phyloP scores from a whole-genome alignment of 2,888 invertebrate species.

The Melinopterus prodromus region DNA sequence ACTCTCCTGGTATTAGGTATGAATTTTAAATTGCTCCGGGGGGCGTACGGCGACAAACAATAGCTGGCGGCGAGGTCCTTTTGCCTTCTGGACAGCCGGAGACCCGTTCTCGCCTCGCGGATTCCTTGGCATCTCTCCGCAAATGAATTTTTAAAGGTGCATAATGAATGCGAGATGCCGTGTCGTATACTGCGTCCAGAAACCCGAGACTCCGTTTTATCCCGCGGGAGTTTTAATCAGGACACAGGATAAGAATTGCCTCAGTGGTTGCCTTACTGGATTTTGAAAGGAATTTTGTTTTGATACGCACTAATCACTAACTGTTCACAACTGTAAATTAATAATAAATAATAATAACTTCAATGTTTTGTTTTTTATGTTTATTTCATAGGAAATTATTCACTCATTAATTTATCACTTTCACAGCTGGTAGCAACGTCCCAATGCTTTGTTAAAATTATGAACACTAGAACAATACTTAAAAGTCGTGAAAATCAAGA shows the following conservation, averaged over 20 bases:
- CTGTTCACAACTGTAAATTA: too few relatives aligned
- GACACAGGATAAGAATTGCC: not conserved
- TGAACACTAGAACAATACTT: too few relatives aligned
- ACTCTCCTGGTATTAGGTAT: not conserved
- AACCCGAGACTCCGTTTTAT: not conserved
- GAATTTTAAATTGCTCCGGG: not conserved
- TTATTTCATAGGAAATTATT: too few relatives aligned
- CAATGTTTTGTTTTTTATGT: too few relatives aligned
- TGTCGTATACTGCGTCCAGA: not conserved
- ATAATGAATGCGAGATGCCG: not conserved
- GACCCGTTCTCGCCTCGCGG: not conserved
- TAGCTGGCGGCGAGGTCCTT: not conserved
- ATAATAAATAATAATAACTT: too few relatives aligned
- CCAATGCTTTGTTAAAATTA: too few relatives aligned
- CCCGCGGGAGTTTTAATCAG: not conserved
- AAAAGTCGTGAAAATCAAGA: too few relatives aligned
- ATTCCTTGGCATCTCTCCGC: not conserved
- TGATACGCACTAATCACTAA: too few relatives aligned
- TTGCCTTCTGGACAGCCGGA: not conserved
- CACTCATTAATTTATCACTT: too few relatives aligned
- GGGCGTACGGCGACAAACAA: not conserved
- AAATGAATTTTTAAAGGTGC: slow-evolving; percentile 4
- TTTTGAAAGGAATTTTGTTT: not conserved
- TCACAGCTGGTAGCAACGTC: too few relatives aligned
- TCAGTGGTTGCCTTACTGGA: not conserved